Base-by-base conservation (phyloP, 2,113 vertebrate species). In the Phalacrocorax carbo region DNA sequence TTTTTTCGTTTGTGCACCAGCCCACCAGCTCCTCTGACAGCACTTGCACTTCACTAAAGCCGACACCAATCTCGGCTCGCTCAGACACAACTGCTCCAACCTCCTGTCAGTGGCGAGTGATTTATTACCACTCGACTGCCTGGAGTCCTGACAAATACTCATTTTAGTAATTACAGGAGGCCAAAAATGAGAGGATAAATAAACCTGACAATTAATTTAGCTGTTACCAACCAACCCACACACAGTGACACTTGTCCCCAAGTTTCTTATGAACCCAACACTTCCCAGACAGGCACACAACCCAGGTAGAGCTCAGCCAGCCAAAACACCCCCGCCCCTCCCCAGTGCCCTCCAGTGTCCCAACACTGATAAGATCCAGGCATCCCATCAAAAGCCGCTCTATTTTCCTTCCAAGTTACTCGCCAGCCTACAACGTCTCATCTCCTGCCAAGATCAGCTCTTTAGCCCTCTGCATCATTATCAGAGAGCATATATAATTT, bases 381-480 rank as follows among this genome's bases (percentile, higher is more conserved):
- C 91, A 84, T 12, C 58, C 80, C 80, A 77, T 55, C 81, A 80
- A 89, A 81, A 93, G 25, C 82, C 15, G 38, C 90, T 88, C 64
- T 29, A 11, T 57, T 94, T 95, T 38, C 78, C 80, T 79, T 80
- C 85, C 70, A 84, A 69, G 57, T 60, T 52, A 34, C 78, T 84
- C 3, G 3, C 83, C 94, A 93, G 72, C 85, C 83, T 60, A 4
- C 7, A n/a, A 13, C 0, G 1, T 96, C 93, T 96, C 69, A 97
- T 93, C 82, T 51, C 21, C 65, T 90, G 96, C 97, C 97, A 97
- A 95, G 82, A 95, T 58, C 96, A 86, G 76, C 95, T 96, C 92
- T 90, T 94, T 65, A 96, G 82, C 73, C 78, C 72, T 64, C 94
- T 27, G 69, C 88, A 80, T 62, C 96, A 25, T 82, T 94, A 96